Evolutionary conservation across 2,113 vertebrate genomes (phyloP), one percentile per base, ranked within the genome.

Genomic region (Cyphomyrus discorhynchus): DNA sequence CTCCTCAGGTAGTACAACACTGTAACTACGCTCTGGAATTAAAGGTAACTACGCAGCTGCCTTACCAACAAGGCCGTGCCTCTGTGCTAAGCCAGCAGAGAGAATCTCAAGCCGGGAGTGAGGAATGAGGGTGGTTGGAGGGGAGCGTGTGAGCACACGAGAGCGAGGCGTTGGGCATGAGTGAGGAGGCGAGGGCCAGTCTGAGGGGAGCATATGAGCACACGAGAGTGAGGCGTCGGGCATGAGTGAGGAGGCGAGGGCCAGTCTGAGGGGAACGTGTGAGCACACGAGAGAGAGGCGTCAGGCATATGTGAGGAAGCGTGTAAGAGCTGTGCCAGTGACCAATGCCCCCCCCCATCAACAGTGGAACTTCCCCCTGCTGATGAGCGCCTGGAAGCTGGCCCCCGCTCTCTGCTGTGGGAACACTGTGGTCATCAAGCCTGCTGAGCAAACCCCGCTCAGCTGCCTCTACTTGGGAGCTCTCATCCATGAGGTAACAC

Each of bases 321-420:
- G 1, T 27, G 85, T 86, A 31, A 87, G 50, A 87, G 31, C 31
- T 8, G 52, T 56, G 52, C 35, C 46, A 46, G 15, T 62, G 49
- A 86, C 11, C 46, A 15, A 86, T 35, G 13, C 27, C 47, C 47
- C 46, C 9, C 50, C 39, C 85, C 27, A 47, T 52, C 35, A 42
- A 50, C 96, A 99, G 98, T 99, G 98, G 98, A 99, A 99, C 96
- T 99, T 99, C 95, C 98, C 98, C 91, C 95, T 99, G 93, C 96
- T 99, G 96, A 99, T 99, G 98, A 98, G 98, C 92, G 97, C 97
- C 46, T 99, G 98, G 98, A 99, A 99, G 96, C 96, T 99, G 89
- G 98, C 97, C 85, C 98, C 98, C 5, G 98, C 98, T 0, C 95
- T 99, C 89, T 98, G 98, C 91, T 98, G 98, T 90, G 98, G 98